Percentiles rank a stretch among this genome's conserved stretches.
phyloP scores from a whole-genome alignment of 2,113 vertebrate genomes.

The Syngnathus typhle region DNA sequence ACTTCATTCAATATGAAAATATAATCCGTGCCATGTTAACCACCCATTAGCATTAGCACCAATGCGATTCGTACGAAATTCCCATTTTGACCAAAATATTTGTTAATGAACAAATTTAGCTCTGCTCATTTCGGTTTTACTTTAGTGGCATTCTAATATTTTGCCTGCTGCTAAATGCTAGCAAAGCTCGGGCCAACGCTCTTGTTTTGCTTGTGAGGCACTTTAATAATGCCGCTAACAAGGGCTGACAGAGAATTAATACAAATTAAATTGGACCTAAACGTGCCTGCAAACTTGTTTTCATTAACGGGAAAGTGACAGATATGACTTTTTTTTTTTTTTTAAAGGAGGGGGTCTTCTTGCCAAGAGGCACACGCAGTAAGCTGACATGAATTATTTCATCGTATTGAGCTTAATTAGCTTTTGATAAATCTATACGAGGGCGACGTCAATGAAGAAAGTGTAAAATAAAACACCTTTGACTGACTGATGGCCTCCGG shows the following conservation, averaged over 20 bases:
- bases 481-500: conserved; percentile 39
- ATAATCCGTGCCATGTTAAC: not conserved
- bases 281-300: conserved; percentile 63
- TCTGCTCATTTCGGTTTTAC: no score
- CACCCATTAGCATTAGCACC: not conserved
- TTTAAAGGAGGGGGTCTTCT: conserved; percentile 22
- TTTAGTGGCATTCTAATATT: conserved; percentile 5
- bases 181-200: conserved; percentile 55
- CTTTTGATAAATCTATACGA: conserved; percentile 50
- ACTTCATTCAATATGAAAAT: not conserved
- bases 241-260: conserved; percentile 69
- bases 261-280: conserved; percentile 67
- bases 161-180: conserved; percentile 38
- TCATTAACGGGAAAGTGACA: conserved; percentile 71
- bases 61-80: not conserved
- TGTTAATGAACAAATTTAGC: not conserved
- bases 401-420: conserved; percentile 59
- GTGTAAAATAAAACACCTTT: conserved; percentile 44
- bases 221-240: conserved; percentile 66
- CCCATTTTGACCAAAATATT: not conserved
- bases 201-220: conserved; percentile 56
- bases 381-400: conserved; percentile 51
- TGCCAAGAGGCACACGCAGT: conserved; percentile 42
- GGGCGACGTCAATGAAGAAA: conserved; percentile 25
- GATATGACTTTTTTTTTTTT: conserved; percentile 36